Evolutionary conservation across 2,113 vertebrate genomes (phyloP).

Genomic region (Loxodonta africana): DNA sequence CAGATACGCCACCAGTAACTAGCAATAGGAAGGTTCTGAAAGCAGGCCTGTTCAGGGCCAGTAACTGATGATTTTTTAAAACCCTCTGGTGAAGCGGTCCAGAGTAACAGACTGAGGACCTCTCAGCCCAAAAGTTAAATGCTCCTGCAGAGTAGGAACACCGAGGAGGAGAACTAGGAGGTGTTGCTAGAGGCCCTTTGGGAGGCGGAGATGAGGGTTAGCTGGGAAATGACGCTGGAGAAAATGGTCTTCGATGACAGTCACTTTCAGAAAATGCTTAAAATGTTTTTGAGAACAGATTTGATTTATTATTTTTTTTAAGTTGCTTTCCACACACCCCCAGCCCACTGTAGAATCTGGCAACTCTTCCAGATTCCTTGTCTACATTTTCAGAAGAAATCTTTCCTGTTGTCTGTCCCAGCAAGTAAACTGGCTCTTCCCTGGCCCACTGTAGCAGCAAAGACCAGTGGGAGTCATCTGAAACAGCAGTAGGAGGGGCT

Average conservation of each 20-base stretch:
- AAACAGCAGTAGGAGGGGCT: neutral
- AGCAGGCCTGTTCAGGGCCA: conserved; percentile 47
- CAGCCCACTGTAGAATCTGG: neutral
- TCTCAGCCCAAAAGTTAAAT: neutral
- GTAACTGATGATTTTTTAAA: conserved; percentile 40
- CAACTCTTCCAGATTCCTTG: neutral
- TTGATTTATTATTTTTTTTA: neutral
- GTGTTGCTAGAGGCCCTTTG: no score
- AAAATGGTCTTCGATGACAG: neutral
- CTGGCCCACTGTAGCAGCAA: neutral
- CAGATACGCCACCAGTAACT: conserved; percentile 50
- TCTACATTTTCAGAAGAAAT: neutral
- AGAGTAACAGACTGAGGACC: neutral
- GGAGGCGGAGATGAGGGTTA: no score
- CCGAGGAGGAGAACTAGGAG: neutral
- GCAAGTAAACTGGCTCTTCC: neutral
- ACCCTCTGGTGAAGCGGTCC: neutral
- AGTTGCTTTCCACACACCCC: neutral
- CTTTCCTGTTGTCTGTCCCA: neutral
- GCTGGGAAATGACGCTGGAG: neutral
- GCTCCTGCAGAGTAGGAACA: neutral
- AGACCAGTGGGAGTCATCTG: neutral
- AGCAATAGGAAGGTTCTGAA: conserved; percentile 40
- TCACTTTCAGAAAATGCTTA: neutral
- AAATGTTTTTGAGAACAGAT: neutral